phyloP scores from a whole-genome alignment of 2,888 invertebrate genomes.

The Desoria tigrina region DNA sequence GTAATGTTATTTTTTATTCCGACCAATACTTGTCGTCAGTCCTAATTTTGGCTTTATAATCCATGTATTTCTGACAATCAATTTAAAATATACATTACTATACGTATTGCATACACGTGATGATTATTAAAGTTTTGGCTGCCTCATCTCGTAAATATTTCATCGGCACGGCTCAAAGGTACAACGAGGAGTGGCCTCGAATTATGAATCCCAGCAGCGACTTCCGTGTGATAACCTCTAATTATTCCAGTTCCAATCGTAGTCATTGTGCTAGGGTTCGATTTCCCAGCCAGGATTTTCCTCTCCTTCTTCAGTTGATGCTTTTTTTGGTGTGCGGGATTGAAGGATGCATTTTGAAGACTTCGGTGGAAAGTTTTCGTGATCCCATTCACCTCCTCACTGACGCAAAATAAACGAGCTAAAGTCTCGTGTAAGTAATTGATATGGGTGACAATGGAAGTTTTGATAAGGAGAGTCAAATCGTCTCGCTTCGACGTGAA shows the following conservation, averaged over 20 bases:
- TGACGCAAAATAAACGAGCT: constrained; percentile 9
- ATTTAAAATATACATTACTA: too few species aligned
- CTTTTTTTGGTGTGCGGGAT: neutral
- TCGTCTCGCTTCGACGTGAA: constrained; percentile 23
- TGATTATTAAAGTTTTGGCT: too few species aligned
- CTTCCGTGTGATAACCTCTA: neutral
- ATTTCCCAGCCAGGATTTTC: neutral
- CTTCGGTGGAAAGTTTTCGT: constrained; percentile 23
- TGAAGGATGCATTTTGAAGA: constrained; percentile 1
- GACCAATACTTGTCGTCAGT: neutral
- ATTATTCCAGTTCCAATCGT: neutral
- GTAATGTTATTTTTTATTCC: constrained; percentile 6
- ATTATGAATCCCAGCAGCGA: neutral
- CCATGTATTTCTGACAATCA: too few species aligned
- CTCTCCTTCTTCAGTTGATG: neutral
- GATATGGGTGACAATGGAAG: constrained; percentile 30
- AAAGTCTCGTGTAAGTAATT: constrained; percentile 20
- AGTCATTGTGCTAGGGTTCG: neutral
- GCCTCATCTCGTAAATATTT: too few species aligned
- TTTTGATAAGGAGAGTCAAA: constrained; percentile 28
- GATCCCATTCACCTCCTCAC: constrained; percentile 15
- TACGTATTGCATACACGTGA: too few species aligned
- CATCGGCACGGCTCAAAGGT: neutral
- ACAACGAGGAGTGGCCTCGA: constrained; percentile 1
- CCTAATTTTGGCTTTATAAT: too few species aligned